A percentile compares a stretch with the other conserved stretches of the same genome.
These are phyloP conservation scores for Butorides virescens DNA, from an alignment of 2,113 vertebrate genomes.

Conservation along the genomic window DNA sequence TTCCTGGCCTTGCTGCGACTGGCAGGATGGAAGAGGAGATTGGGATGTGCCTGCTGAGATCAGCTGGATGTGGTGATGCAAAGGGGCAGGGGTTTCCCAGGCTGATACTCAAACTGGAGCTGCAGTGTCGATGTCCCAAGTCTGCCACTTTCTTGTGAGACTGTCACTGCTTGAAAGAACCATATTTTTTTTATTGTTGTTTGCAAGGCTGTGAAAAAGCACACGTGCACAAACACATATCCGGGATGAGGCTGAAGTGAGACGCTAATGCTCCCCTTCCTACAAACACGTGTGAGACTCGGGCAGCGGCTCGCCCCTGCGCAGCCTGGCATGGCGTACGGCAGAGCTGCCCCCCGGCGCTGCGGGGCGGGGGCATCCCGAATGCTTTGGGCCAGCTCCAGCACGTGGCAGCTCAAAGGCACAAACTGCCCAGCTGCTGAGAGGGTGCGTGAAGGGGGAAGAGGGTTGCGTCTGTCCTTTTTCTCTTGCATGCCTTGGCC, in stretches of 20 bases:
- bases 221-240: not conserved
- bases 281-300: rapidly evolving
- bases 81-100: not conserved
- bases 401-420: not conserved
- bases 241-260: not conserved
- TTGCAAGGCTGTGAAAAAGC: constrained; percentile 5
- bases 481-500: not conserved
- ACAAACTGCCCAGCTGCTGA: not conserved
- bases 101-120: not conserved
- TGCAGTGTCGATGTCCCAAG: not conserved
- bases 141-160: not conserved
- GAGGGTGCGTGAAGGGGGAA: not conserved
- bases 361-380: not conserved
- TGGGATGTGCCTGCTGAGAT: not conserved
- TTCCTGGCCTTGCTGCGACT: not conserved
- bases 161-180: not conserved
- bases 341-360: rapidly evolving
- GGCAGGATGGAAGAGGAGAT: not conserved
- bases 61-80: not conserved
- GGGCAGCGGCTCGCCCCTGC: rapidly evolving
- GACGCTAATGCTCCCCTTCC: not conserved
- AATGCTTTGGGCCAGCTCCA: not conserved
- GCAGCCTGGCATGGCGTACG: not conserved
- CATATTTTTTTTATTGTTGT: not conserved
- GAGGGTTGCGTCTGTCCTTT: not conserved